Base-by-base conservation (phyloP, 2,888 invertebrate genomes). In the Dendrolimus houi region DNA sequence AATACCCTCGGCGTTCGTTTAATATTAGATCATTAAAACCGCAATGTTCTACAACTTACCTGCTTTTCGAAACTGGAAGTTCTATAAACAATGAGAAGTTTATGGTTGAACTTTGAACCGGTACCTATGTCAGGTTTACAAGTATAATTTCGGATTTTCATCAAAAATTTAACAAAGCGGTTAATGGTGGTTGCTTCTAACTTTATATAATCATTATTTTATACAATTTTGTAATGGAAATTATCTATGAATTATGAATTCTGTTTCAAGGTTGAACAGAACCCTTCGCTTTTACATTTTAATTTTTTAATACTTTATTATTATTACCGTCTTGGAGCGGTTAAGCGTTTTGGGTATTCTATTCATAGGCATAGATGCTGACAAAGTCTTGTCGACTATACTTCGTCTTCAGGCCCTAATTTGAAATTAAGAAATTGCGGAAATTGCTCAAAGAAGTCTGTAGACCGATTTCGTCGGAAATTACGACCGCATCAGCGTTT, bases 11-110 rank as follows among this genome's bases (percentile, higher is more conserved):
- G 76, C 83, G 85, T 87, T 83, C 86, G 82, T 88, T 84, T 87
- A 88, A 90, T 90, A 89, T 88, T 89, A 87, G 86, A 90, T 89
- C 88, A 89, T 88, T 89, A 88, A 87, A 89, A 83, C 90, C 89
- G 78, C 88, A 83, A 86, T 86, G 89, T 89, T 87, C 80, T 74
- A 82, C 84, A 88, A 88, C 88, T 89, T 89, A 84, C 85, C 85
- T 87, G 86, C 83, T 85, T 82, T 81, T 75, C 74, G 69, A 77
- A 77, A 79, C 83, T 78, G 72, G 68, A 84, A 86, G 85, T 89
- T 85, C 75, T 79, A 85, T 85, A 87, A 87, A 89, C 89, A 88
- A 86, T 80, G 81, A 72, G 78, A 88, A 88, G 81, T 88, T 87
- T 81, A 80, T 74, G 77, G 77, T 74, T 76, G 74, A 86, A 87